phyloP scores from a whole-genome alignment of 2,888 invertebrate species.

The Ceramica pisi region DNA sequence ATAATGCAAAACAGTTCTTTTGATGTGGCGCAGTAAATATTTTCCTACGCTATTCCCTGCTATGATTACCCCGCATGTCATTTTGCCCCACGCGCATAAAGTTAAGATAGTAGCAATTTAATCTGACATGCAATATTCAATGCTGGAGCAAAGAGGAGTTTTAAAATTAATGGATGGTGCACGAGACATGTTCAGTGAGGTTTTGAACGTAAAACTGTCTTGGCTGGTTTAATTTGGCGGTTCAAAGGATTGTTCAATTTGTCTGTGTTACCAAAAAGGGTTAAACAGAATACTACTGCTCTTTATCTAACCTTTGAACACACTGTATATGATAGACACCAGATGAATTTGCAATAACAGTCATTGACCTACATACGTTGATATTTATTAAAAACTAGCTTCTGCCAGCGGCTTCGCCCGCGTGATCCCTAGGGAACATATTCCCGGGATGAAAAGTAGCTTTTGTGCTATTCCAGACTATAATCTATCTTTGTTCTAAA shows the following conservation, averaged over 20 bases:
- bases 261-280: too few species aligned
- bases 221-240: constrained; percentile 5
- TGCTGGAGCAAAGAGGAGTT: constrained; percentile 7
- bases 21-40: constrained; percentile 8
- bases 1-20: constrained; percentile 1
- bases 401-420: too few species aligned
- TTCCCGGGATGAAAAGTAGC: too few species aligned
- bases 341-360: too few species aligned
- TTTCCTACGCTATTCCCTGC: background rate
- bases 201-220: background rate
- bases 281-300: too few species aligned
- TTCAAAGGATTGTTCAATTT: constrained; percentile 18
- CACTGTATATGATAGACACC: too few species aligned
- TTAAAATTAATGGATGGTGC: constrained; percentile 22
- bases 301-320: too few species aligned
- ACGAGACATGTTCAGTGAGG: constrained; percentile 9
- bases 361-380: too few species aligned
- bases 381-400: too few species aligned
- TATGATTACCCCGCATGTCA: constrained; percentile 1
- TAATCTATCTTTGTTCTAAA: too few species aligned
- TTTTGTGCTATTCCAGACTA: too few species aligned
- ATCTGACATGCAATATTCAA: constrained; percentile 44
- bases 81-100: constrained; percentile 15
- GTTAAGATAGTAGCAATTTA: constrained; percentile 15
- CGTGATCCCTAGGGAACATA: too few species aligned